phyloP scores from a whole-genome alignment of 2,113 vertebrate genomes.

The Balaeniceps rex region DNA sequence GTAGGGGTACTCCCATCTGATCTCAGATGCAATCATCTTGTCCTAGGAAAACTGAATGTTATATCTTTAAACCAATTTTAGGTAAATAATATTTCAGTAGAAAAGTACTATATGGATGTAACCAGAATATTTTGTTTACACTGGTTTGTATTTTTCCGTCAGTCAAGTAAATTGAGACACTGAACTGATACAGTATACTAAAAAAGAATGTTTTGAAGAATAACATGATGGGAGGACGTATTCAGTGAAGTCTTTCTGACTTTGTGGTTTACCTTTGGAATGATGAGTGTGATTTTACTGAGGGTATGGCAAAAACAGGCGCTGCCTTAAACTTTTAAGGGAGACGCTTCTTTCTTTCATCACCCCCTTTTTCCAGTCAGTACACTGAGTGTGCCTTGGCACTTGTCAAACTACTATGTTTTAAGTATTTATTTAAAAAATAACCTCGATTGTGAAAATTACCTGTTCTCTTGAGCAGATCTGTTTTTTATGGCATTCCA shows the following conservation, averaged over 20 bases:
- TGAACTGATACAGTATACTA: neutral
- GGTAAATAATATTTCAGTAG: neutral
- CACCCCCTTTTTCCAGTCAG: neutral
- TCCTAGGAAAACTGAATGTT: neutral
- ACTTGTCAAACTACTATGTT: neutral
- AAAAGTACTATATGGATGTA: neutral
- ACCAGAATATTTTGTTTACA: neutral
- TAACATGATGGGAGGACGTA: neutral
- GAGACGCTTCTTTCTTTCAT: neutral
- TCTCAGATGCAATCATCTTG: neutral
- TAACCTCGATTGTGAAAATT: neutral
- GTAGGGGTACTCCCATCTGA: neutral
- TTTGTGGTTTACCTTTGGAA: neutral
- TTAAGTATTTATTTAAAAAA: neutral
- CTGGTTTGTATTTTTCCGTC: neutral
- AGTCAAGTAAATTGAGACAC: neutral
- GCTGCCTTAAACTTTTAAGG: neutral
- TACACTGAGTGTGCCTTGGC: neutral
- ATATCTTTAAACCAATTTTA: neutral
- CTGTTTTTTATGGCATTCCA: neutral
- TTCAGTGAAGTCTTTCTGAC: neutral
- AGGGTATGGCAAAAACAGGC: neutral
- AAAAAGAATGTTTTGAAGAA: neutral
- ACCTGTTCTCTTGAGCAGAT: neutral
- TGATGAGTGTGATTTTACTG: neutral